phyloP scores from a whole-genome alignment of 2,888 invertebrate species.

The Caenorhabditis doughertyi region DNA sequence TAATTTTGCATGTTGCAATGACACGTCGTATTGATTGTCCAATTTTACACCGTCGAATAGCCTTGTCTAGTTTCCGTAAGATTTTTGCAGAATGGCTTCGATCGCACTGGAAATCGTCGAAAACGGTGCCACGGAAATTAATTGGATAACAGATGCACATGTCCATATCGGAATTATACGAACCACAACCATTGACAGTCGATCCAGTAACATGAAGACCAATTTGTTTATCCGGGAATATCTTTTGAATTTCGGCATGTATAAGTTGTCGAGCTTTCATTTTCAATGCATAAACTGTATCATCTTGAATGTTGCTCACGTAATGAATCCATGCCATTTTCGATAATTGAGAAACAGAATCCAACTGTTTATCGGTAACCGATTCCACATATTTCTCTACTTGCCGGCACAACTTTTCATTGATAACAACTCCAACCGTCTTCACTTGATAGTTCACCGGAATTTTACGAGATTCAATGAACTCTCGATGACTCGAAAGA shows the following conservation, averaged over 20 bases:
- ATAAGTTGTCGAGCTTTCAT: not conserved
- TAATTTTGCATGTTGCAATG: constrained; percentile 9
- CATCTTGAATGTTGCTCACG: constrained; percentile 33
- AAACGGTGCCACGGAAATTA: constrained; percentile 6
- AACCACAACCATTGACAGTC: constrained; percentile 82
- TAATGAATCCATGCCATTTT: constrained; percentile 44
- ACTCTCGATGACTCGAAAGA: not conserved
- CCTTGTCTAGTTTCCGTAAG: constrained; percentile 26
- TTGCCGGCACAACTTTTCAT: not conserved
- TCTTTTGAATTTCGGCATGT: constrained; percentile 7
- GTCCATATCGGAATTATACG: constrained; percentile 82
- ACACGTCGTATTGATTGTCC: constrained; percentile 8
- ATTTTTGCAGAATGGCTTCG: constrained; percentile 7
- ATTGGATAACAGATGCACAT: constrained; percentile 74
- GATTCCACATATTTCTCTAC: constrained; percentile 8
- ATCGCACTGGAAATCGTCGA: constrained; percentile 46
- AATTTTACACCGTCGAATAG: not conserved
- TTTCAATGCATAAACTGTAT: not conserved
- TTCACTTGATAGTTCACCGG: constrained; percentile 44
- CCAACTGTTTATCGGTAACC: not conserved
- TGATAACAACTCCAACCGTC: constrained; percentile 41
- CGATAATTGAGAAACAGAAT: constrained; percentile 13
- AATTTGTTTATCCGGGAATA: constrained; percentile 38
- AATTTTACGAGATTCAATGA: not conserved
- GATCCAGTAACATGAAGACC: constrained; percentile 73